Conservation (phyloP, 2,797 vertebrate species). For the Chaunax sp. region DNA sequence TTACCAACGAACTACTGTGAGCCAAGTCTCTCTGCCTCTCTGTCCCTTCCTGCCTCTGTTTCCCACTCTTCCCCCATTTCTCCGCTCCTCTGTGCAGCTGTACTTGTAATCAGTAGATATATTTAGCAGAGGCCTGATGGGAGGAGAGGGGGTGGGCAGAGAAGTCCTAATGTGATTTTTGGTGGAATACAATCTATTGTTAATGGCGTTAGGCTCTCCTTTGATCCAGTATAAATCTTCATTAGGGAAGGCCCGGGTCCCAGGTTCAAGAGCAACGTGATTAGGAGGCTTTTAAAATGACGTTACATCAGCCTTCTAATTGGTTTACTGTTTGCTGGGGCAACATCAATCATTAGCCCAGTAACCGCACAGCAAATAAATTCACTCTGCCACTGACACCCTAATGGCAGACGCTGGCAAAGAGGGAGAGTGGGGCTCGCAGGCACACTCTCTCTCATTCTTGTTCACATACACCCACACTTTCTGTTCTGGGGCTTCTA, state of each 20-base stretch:
- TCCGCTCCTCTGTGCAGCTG: constrained; percentile 77
- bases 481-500: constrained; percentile 73
- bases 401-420: constrained; percentile 89
- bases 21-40: constrained; percentile 50
- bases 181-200: constrained; percentile 97
- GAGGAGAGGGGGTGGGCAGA: constrained; percentile 72
- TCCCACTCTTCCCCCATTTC: constrained; percentile 56
- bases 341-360: constrained; percentile 98
- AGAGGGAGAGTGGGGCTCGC: constrained; percentile 75
- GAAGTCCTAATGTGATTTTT: constrained; percentile 88
- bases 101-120: constrained; percentile 85
- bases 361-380: constrained; percentile 95
- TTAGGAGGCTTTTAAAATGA: constrained; percentile 99
- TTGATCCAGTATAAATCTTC: constrained; percentile 99
- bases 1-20: constrained; percentile 67
- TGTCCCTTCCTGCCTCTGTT: constrained; percentile 48
- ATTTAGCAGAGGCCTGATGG: constrained; percentile 83
- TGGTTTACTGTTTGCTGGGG: constrained; percentile 99
- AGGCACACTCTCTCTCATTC: constrained; percentile 70
- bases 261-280: constrained; percentile 97
- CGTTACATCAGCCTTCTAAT: constrained; percentile 99
- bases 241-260: constrained; percentile 96
- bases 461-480: constrained; percentile 76
- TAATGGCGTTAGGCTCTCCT: constrained; percentile 95
- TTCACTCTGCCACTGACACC: constrained; percentile 95